Evolutionary conservation across 2,113 vertebrate species (phyloP).

Genomic region (Salvelinus sp.): DNA sequence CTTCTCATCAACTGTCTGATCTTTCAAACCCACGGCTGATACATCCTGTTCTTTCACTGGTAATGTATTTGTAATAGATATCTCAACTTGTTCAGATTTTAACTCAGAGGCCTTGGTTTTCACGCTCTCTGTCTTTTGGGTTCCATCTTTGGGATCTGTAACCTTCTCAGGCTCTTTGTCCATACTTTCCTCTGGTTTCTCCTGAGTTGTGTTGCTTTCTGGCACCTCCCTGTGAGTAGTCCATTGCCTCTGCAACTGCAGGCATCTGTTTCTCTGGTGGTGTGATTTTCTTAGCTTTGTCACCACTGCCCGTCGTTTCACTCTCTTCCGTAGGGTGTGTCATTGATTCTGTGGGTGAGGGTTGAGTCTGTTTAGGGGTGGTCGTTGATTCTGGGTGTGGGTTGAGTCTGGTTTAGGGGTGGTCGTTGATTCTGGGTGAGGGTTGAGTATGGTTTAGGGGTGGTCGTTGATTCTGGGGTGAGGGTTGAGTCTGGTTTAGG

Average conservation of each 20-base stretch:
- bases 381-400: too few species aligned
- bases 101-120: background rate
- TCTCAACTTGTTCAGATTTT: background rate
- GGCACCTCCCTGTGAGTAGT: conserved; percentile 14
- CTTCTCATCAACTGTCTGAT: conserved; percentile 2
- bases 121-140: conserved; percentile 11
- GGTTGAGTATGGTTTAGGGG: too few species aligned
- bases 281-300: conserved; percentile 5
- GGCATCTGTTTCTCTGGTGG: conserved; percentile 13
- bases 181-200: conserved; percentile 15
- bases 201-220: conserved; percentile 30
- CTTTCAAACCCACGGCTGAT: conserved; percentile 8
- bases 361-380: too few species aligned
- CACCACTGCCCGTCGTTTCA: conserved; percentile 7
- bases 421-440: too few species aligned
- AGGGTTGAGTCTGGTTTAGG: too few species aligned
- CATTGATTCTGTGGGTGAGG: too few species aligned
- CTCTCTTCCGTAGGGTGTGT: background rate
- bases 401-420: too few species aligned
- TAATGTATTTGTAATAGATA: background rate
- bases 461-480: too few species aligned
- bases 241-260: conserved; percentile 17
- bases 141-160: conserved; percentile 14
- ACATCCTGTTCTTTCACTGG: background rate
- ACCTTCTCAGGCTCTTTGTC: conserved; percentile 17